Percentiles rank a stretch among this genome's conserved stretches.
phyloP scores from a whole-genome alignment of 2,113 vertebrate genomes.

The Blennius ocellaris region DNA sequence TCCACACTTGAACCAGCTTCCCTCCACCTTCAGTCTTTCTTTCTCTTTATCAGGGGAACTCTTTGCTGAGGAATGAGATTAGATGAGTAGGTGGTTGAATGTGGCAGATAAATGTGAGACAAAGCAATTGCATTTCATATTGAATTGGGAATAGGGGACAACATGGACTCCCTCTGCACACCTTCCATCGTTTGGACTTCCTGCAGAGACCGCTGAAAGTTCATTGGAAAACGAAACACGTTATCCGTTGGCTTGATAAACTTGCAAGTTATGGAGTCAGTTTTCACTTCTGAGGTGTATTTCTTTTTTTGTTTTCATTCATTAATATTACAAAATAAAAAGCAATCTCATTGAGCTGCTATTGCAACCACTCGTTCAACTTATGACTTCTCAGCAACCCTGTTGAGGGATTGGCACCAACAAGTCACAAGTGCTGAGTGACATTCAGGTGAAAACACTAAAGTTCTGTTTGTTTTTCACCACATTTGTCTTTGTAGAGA shows the following conservation, averaged over 20 bases:
- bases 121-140: slow-evolving; percentile 86
- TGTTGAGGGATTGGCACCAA: no score
- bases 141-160: slow-evolving; percentile 87
- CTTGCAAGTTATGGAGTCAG: slow-evolving; percentile 28
- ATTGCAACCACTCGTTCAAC: no score
- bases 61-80: slow-evolving; percentile 68
- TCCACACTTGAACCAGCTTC: slow-evolving; percentile 4
- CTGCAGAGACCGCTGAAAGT: slow-evolving; percentile 47
- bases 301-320: no score
- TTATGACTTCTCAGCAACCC: no score
- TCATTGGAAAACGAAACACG: slow-evolving; percentile 53
- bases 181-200: slow-evolving; percentile 59
- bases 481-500: no score
- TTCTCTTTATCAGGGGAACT: slow-evolving; percentile 59
- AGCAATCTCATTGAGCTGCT: no score
- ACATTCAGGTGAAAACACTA: no score
- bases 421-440: no score
- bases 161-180: slow-evolving; percentile 44
- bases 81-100: slow-evolving; percentile 74
- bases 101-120: slow-evolving; percentile 79
- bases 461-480: no score
- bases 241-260: slow-evolving; percentile 45
- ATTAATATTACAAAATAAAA: no score
- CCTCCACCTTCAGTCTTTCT: slow-evolving; percentile 34
- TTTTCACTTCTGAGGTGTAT: no score